These are phyloP conservation scores for Theocolax elegans DNA, from an alignment of 1,140 invertebrate species.

Conservation along the genomic window DNA sequence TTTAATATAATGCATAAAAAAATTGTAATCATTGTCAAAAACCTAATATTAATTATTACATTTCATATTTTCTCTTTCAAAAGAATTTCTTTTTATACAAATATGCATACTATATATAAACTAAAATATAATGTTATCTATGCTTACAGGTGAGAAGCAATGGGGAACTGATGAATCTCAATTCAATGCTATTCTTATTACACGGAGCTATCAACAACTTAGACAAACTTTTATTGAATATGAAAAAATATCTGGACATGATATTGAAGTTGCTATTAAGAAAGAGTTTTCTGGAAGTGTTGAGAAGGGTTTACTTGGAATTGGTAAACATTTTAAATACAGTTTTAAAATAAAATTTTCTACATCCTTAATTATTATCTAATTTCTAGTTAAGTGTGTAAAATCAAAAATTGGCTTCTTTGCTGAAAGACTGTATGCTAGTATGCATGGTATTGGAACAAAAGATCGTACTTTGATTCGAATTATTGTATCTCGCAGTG, in stretches of 20 bases:
- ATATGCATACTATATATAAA: no score
- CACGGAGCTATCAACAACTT: constrained; percentile 73
- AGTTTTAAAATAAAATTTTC: background rate
- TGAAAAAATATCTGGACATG: constrained; percentile 72
- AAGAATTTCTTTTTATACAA: no score
- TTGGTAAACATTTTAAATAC: constrained; percentile 65
- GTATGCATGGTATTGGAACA: constrained; percentile 90
- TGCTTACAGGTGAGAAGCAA: constrained; percentile 70
- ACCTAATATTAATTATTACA: no score
- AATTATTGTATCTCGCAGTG: constrained; percentile 89
- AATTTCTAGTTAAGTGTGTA: constrained; percentile 81
- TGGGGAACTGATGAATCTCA: constrained; percentile 78
- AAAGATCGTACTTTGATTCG: constrained; percentile 91
- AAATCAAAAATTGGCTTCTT: constrained; percentile 94
- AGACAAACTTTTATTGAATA: constrained; percentile 74
- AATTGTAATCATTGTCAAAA: no score
- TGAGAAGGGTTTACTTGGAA: constrained; percentile 74
- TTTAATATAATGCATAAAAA: no score
- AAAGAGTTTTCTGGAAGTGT: constrained; percentile 79
- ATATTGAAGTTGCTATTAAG: constrained; percentile 77
- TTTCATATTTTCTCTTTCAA: no score
- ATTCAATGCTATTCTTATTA: constrained; percentile 75
- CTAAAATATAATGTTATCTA: no score
- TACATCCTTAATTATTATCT: constrained; percentile 21
- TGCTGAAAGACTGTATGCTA: constrained; percentile 88